Percentiles rank a stretch among this genome's conserved stretches.
phyloP scores from a whole-genome alignment of 2,888 invertebrate species.

The Tetragnatha montana region DNA sequence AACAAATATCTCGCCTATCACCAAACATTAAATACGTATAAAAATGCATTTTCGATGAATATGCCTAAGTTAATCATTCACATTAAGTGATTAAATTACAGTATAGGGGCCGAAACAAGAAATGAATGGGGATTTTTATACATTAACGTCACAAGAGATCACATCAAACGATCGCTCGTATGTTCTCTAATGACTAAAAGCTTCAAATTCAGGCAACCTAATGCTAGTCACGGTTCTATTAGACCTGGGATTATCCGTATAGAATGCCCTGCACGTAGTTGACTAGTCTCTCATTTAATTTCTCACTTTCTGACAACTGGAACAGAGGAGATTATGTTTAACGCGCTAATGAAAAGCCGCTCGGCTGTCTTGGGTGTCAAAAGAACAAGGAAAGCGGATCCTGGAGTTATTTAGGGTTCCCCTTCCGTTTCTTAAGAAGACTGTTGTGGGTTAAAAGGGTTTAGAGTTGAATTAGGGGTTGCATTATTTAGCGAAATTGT shows the following conservation, averaged over 20 bases:
- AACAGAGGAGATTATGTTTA: conserved; percentile 12
- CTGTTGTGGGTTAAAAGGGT: background rate
- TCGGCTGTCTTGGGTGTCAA: background rate
- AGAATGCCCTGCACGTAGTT: conserved; percentile 12
- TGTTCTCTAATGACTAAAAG: background rate
- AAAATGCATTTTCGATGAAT: no score
- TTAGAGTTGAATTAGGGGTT: background rate
- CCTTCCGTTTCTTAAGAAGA: background rate
- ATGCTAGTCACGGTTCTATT: background rate
- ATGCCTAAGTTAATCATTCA: no score
- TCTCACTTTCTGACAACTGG: background rate
- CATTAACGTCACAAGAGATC: no score
- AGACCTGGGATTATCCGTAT: conserved; percentile 1
- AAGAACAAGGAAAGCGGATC: background rate
- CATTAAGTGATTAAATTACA: no score
- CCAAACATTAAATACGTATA: no score
- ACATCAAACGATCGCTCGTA: background rate
- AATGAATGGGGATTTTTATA: no score
- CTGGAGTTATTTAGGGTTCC: background rate
- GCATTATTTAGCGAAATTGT: no score
- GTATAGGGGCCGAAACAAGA: no score
- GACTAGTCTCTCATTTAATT: conserved; percentile 28
- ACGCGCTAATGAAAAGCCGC: conserved; percentile 9
- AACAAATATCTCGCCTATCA: no score
- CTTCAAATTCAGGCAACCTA: background rate